Conservation (phyloP, 37 sponge, comb jelly and placozoan species). For the Chondrosia reniformis region DNA sequence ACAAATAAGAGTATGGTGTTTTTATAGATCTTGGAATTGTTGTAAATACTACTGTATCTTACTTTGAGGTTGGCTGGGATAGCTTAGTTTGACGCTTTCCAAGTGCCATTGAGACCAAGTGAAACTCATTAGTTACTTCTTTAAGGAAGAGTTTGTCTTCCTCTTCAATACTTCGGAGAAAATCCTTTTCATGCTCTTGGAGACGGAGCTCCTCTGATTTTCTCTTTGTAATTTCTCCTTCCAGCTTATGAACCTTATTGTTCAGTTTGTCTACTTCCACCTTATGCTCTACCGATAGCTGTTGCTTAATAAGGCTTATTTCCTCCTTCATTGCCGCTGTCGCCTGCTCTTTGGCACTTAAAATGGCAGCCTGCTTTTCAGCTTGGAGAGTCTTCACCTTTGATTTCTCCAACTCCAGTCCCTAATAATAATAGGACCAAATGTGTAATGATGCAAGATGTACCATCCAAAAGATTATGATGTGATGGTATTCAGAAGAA, state of each 20-base stretch:
- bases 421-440: neutral
- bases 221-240: conserved; percentile 1
- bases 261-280: neutral
- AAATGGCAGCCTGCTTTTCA: conserved; percentile 13
- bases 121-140: neutral
- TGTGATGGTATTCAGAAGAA: no score
- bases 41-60: no score
- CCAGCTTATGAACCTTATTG: neutral
- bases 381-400: neutral
- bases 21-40: no score
- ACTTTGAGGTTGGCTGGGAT: no score
- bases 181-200: conserved; percentile 4
- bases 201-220: neutral
- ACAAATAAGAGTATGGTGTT: no score
- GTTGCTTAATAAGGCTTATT: neutral
- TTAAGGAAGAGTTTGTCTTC: neutral
- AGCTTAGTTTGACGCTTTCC: neutral
- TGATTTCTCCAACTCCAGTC: neutral
- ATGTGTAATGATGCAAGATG: neutral
- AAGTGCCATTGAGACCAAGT: neutral
- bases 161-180: neutral
- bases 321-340: neutral
- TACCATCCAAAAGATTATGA: no score
- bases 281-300: neutral
- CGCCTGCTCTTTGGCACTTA: neutral